Conservation (phyloP, 2,888 invertebrate species). For the Halictus quadricinctus region DNA sequence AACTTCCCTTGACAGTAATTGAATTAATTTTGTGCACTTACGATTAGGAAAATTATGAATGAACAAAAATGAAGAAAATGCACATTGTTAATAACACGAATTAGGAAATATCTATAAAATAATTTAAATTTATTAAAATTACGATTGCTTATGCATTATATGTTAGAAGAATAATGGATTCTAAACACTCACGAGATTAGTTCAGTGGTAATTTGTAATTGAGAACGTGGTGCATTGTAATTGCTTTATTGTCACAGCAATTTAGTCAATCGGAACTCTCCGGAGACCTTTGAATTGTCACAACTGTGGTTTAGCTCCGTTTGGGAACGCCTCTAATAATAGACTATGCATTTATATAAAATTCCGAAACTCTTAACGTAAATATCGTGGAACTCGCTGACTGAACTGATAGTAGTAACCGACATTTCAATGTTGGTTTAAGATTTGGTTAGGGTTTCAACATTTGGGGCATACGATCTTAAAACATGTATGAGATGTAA, state of each 20-base stretch:
- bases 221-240: constrained; percentile 76
- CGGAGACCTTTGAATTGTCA: constrained; percentile 57
- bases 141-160: background rate
- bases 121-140: too few species aligned
- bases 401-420: constrained; percentile 17
- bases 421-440: background rate
- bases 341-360: constrained; percentile 38
- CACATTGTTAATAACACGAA: too few species aligned
- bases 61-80: too few species aligned
- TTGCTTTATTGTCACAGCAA: constrained; percentile 78
- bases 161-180: background rate
- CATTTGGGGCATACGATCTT: too few species aligned
- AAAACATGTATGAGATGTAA: too few species aligned
- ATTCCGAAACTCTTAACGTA: constrained; percentile 46
- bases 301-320: constrained; percentile 39
- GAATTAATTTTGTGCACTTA: too few species aligned
- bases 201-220: constrained; percentile 68
- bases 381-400: constrained; percentile 45
- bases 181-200: constrained; percentile 53
- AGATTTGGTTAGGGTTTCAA: too few species aligned
- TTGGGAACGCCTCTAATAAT: constrained; percentile 50
- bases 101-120: too few species aligned
- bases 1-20: too few species aligned
- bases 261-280: constrained; percentile 66
- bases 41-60: too few species aligned